Percentiles rank a stretch among this genome's conserved stretches.
Evolutionary conservation across 2,888 invertebrate species (phyloP).

Genomic region (Drosophila mettleri): DNA sequence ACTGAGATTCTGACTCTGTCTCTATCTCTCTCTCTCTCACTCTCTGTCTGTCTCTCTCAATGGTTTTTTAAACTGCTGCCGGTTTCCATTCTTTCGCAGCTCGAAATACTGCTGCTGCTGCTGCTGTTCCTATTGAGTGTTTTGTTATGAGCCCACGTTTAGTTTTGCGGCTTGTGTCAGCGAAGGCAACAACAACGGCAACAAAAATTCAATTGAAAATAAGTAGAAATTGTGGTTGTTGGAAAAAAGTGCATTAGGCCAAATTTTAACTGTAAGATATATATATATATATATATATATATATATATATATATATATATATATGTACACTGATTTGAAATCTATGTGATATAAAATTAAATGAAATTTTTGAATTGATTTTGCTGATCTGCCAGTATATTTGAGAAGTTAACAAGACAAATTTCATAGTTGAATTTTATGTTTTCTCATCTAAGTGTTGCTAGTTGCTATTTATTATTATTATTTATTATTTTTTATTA

Average conservation of each 20-base stretch:
- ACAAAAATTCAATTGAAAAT: slow-evolving; percentile 59
- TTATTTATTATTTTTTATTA: no score
- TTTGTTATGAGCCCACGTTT: slow-evolving; percentile 60
- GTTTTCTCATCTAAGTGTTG: no score
- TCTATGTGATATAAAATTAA: no score
- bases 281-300: slow-evolving; percentile 5
- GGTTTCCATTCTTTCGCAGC: slow-evolving; percentile 37
- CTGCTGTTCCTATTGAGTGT: slow-evolving; percentile 32
- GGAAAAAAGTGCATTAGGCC: slow-evolving; percentile 37
- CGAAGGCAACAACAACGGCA: slow-evolving; percentile 21
- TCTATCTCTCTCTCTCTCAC: slow-evolving; percentile 40
- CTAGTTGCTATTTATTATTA: no score
- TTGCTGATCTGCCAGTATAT: no score
- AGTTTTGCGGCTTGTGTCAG: slow-evolving; percentile 54
- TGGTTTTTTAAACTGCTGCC: slow-evolving; percentile 41
- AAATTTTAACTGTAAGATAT: slow-evolving; percentile 43
- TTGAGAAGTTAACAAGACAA: no score
- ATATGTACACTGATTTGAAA: no score
- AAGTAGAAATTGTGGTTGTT: slow-evolving; percentile 63
- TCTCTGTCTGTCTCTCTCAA: slow-evolving; percentile 35
- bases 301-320: no score
- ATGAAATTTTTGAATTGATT: no score
- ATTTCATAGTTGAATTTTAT: no score
- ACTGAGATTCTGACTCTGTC: slow-evolving; percentile 34
- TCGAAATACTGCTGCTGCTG: slow-evolving; percentile 32